These are phyloP conservation scores for Calyptomena viridis DNA, from an alignment of 2,113 vertebrate genomes.

Conservation along the genomic window DNA sequence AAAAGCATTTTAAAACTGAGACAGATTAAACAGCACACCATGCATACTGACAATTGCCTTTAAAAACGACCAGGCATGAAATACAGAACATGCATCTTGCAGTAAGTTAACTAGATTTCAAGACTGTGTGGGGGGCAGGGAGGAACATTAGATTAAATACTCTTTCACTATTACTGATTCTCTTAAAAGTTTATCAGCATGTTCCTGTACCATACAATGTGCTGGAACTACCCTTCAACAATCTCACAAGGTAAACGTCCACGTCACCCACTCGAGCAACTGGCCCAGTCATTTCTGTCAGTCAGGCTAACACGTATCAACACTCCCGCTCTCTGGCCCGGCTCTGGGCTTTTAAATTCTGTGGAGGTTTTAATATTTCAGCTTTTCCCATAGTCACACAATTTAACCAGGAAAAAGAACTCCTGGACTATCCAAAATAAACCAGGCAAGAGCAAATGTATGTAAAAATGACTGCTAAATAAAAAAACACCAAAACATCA, in stretches of 20 bases:
- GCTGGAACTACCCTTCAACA: background rate
- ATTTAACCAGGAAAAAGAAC: background rate
- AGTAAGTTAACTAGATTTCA: background rate
- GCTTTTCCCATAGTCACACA: background rate
- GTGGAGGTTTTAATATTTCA: background rate
- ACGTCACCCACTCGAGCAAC: background rate
- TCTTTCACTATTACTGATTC: background rate
- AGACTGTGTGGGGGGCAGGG: rapidly evolving
- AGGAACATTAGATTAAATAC: background rate
- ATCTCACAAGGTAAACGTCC: rapidly evolving
- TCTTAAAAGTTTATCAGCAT: background rate
- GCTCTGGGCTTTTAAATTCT: background rate
- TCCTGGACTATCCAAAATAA: background rate
- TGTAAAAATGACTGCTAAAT: background rate
- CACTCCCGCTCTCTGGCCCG: background rate
- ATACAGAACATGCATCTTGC: background rate
- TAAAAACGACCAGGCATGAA: rapidly evolving
- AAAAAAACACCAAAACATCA: background rate
- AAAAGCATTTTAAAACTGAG: background rate
- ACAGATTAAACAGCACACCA: background rate
- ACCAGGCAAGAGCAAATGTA: background rate
- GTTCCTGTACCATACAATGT: rapidly evolving
- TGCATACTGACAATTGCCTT: background rate
- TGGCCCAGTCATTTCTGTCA: background rate
- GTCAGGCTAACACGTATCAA: background rate